phyloP scores from a whole-genome alignment of 2,888 invertebrate species.

The Philaethria dido region DNA sequence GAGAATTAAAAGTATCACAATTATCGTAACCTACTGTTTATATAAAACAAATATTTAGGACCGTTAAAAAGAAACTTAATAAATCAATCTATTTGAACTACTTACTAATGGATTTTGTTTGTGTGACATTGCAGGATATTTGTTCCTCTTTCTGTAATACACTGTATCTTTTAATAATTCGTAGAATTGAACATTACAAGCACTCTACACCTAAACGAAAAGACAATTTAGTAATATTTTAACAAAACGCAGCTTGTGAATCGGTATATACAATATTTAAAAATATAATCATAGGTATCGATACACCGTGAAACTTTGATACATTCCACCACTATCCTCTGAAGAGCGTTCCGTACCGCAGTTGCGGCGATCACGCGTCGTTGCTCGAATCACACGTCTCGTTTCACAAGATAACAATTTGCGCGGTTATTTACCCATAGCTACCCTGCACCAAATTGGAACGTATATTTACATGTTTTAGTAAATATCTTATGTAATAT shows the following conservation, averaged over 20 bases:
- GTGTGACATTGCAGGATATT: not conserved
- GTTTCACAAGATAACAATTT: slow-evolving; percentile 85
- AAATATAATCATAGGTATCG: not conserved
- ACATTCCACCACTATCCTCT: slow-evolving; percentile 64
- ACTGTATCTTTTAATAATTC: no score
- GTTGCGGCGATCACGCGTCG: slow-evolving; percentile 77
- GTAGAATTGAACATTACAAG: not conserved
- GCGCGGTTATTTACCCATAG: slow-evolving; percentile 78
- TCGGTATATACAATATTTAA: not conserved
- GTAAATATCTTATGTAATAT: slow-evolving; percentile 21
- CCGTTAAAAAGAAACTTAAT: no score
- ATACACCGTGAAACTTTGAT: not conserved
- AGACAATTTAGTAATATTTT: not conserved
- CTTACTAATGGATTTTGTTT: no score
- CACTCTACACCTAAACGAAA: not conserved
- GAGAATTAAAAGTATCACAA: slow-evolving; percentile 35
- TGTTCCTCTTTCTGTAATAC: not conserved
- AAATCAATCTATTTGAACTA: not conserved
- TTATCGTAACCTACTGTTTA: not conserved
- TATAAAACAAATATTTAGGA: not conserved
- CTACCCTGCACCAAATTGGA: slow-evolving; percentile 74
- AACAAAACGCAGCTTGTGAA: not conserved
- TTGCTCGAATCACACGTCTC: slow-evolving; percentile 81
- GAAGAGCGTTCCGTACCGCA: slow-evolving; percentile 74
- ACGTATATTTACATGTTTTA: slow-evolving; percentile 52